Evolutionary conservation across 2,797 vertebrate species (phyloP), one percentile per base, ranked within the genome.

Genomic region (Chloroceryle inda): DNA sequence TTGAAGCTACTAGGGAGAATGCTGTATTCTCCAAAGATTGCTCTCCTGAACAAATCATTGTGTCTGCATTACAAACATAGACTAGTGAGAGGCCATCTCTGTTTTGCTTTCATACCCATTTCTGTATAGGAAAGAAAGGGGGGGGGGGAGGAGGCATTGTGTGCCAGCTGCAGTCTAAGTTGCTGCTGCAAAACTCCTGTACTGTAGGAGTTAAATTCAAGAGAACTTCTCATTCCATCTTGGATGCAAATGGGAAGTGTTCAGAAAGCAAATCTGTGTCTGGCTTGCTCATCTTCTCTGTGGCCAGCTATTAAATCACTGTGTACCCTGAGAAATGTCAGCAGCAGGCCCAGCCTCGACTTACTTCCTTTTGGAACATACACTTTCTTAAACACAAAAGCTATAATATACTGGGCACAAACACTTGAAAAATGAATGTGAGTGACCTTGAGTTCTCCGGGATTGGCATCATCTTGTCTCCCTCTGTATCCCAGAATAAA

Each of bases 1-100:
- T 94, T 53, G 50, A 93, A 94, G 83, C 55, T 90, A 4, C 44
- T 92, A 55, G 31, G 45, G n/a, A 90, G 73, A 94, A 92, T 62
- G 27, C 38, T 90, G 53, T 92, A 44, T 90, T 92, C 83, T 94
- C 53, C 72, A 40, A 90, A 90, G 73, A 62, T 26, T 75, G 45
- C n/a, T 58, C 24, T 92, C 62, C 52, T 83, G 56, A 79, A 87
- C 77, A 71, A 81, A 37, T 64, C 21, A 15, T 77, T 53, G 9
- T 77, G 56, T 64, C 67, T 27, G 10, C 2, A 0, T 83, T 94
- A 58, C 17, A 61, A 71, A 67, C 80, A 45, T 2, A 2, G 49
- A 42, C 31, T 61, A 35, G 21, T 42, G 50, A 68, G 78, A 91
- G 16, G 8, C 38, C 21, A 31, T 67, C n/a, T 81, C 71, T 89